phyloP scores from a whole-genome alignment of 2,113 vertebrate species.

The Oryzias javanicus region DNA sequence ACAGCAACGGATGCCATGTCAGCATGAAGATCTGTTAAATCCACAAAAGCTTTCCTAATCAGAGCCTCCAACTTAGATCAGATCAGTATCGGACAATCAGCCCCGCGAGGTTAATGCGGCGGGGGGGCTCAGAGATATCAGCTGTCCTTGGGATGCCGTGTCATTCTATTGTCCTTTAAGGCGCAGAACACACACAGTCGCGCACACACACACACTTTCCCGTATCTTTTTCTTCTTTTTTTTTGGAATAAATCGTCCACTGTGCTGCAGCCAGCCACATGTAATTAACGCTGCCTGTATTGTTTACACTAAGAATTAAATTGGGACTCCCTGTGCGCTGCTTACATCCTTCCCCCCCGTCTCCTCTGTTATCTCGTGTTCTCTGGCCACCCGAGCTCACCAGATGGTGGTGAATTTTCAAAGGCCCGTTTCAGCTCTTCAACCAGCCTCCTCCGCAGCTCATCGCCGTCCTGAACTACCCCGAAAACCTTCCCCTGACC shows the following conservation, averaged over 20 bases:
- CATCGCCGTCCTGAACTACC: conserved; percentile 7
- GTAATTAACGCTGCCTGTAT: conserved; percentile 56
- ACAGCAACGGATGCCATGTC: conserved; percentile 16
- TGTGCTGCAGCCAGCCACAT: conserved; percentile 38
- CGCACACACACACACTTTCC: neutral
- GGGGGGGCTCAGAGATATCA: conserved; percentile 47
- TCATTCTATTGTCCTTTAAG: conserved; percentile 33
- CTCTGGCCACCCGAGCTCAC: conserved; percentile 24
- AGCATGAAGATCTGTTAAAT: conserved; percentile 41
- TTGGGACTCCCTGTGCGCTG: conserved; percentile 31
- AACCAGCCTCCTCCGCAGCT: conserved; percentile 15
- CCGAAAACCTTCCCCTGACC: conserved; percentile 1
- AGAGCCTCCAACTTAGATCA: conserved; percentile 49
- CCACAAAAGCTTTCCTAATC: conserved; percentile 55
- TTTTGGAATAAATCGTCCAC: conserved; percentile 16
- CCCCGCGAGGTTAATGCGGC: conserved; percentile 33
- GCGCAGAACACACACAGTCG: neutral
- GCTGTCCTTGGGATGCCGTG: conserved; percentile 32
- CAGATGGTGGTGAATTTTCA: conserved; percentile 37
- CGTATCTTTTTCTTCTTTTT: neutral
- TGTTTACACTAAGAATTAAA: conserved; percentile 57
- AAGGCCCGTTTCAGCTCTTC: conserved; percentile 21
- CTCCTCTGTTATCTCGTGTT: conserved; percentile 14
- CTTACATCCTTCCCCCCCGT: conserved; percentile 22
- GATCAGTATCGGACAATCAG: conserved; percentile 52